phyloP scores from a whole-genome alignment of 1,140 invertebrate species.

The Drosophila bocki region DNA sequence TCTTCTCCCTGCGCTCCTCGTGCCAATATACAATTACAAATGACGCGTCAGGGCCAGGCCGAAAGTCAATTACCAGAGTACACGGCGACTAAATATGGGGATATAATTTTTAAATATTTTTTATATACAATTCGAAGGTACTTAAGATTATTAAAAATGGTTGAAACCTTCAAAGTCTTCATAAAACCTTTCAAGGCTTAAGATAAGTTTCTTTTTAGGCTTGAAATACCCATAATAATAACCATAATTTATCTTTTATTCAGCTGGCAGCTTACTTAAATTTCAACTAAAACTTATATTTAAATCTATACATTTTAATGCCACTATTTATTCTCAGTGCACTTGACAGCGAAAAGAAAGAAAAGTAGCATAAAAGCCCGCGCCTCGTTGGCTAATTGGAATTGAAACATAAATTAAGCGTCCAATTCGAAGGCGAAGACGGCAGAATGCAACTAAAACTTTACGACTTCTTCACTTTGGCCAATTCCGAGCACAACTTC shows the following conservation, averaged over 20 bases:
- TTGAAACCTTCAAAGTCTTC: not conserved
- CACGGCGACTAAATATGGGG: not conserved
- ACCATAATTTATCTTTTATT: no score
- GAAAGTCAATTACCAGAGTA: slow-evolving; percentile 75
- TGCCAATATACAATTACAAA: slow-evolving; percentile 78
- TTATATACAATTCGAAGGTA: not conserved
- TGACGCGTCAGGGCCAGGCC: slow-evolving; percentile 79
- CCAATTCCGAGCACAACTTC: slow-evolving; percentile 58
- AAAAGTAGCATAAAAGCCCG: slow-evolving; percentile 68
- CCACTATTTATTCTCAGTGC: not conserved
- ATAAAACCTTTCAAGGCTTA: not conserved
- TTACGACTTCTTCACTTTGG: slow-evolving; percentile 69
- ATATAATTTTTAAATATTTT: not conserved
- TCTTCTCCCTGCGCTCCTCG: not conserved
- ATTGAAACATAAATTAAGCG: slow-evolving; percentile 84
- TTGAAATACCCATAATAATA: not conserved
- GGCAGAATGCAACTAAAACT: slow-evolving; percentile 75
- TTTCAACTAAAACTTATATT: not conserved
- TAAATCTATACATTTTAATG: not conserved
- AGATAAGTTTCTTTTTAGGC: no score
- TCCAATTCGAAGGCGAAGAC: slow-evolving; percentile 61
- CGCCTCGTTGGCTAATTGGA: slow-evolving; percentile 79
- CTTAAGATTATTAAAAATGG: not conserved
- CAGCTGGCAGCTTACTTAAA: not conserved
- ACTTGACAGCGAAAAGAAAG: slow-evolving; percentile 15